Conservation (phyloP, 1,140 invertebrate genomes). For the Harlomillsia oculata region DNA sequence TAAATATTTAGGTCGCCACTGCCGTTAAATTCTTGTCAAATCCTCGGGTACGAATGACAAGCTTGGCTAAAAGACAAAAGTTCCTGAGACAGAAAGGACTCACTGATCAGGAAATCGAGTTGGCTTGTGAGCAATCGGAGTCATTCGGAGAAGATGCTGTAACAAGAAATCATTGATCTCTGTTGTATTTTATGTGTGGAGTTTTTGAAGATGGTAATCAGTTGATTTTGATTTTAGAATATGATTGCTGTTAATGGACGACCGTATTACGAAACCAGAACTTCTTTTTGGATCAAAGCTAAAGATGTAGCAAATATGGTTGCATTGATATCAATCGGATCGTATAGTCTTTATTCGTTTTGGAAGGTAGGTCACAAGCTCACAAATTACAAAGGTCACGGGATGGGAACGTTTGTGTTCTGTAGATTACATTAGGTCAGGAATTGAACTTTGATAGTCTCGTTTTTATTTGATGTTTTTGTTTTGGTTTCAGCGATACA, state of each 20-base stretch:
- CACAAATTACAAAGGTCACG: no score
- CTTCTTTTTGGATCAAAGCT: conserved; percentile 31
- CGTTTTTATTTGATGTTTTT: background rate
- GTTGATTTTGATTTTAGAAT: background rate
- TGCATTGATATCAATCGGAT: conserved; percentile 33
- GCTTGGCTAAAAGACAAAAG: conserved; percentile 61
- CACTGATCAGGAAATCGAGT: conserved; percentile 63
- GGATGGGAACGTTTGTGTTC: no score
- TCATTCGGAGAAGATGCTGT: conserved; percentile 14
- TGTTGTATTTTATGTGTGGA: background rate
- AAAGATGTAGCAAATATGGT: conserved; percentile 34
- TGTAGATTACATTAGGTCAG: no score
- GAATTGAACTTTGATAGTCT: no score
- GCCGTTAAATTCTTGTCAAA: conserved; percentile 78
- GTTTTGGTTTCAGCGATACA: conserved; percentile 17
- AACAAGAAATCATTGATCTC: background rate
- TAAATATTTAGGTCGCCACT: conserved; percentile 57
- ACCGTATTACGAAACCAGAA: conserved; percentile 5
- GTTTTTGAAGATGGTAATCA: background rate
- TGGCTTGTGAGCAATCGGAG: conserved; percentile 55
- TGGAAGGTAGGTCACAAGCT: conserved; percentile 30
- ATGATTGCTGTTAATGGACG: background rate
- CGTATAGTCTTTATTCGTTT: conserved; percentile 31
- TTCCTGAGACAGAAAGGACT: conserved; percentile 73
- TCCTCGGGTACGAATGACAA: conserved; percentile 63